Base-by-base conservation (phyloP, 30 jellyfish, hydroid and myxozoan species). In the Calvadosia cruxmelitensis region DNA sequence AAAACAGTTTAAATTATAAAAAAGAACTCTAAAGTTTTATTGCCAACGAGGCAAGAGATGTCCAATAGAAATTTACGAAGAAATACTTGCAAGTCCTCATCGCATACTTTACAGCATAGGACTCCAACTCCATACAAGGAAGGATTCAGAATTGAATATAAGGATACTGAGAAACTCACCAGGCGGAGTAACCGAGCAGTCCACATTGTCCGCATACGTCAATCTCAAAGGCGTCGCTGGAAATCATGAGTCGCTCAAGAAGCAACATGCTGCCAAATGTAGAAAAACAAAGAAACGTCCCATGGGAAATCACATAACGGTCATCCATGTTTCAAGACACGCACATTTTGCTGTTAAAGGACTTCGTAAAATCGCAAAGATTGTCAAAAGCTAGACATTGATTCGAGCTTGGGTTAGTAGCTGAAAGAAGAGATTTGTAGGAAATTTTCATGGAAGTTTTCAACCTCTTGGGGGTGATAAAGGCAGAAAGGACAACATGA, bases 171-270 rank as follows among this genome's bases (percentile, higher is more conserved):
- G 31, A 1, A 24, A 27, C 78, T 51, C 72, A 92, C 99, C 99
- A 92, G 70, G 89, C 96, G 3, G 96, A 92, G 72, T 92, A 92
- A 5, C 96, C 99, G 67, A 92, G 72, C 20, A 92, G 84, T n/a
- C 99, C 99, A 84, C 99, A 92, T 52, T 92, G 66, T 42, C 93
- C 93, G 70, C 99, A 92, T 53, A 92, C 94, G 69, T 92, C 99
- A 27, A 92, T 90, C 75, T 84, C 92, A 73, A 80, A 83, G 3
- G 96, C 99, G 80, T 92, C 99, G 75, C 99, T 92, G 1, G 99
- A 92, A 12, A 92, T 83, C 99, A 92, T 92, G 31, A 92, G 83
- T 36, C 99, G 68, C 51, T 92, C 99, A n/a, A 83, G 25, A 1
- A 84, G 50, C 66, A 92, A 63, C 99, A 92, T 92, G 73, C 99